Evolutionary conservation across 2,797 vertebrate genomes (phyloP), one percentile per base, ranked within the genome.

Genomic region (Labroides dimidiatus): DNA sequence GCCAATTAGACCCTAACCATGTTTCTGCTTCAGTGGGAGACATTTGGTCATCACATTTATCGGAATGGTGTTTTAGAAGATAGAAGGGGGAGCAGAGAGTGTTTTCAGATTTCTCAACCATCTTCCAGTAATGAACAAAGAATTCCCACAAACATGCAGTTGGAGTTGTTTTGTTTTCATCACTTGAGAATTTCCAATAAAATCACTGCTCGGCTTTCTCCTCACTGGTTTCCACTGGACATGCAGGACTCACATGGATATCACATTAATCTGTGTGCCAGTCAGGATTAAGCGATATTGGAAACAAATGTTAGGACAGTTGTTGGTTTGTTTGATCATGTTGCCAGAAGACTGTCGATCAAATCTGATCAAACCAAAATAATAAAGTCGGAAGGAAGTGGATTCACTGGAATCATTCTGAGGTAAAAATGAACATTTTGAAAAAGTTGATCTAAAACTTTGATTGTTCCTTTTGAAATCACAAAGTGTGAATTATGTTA

Each of bases 321-420:
- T 62, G 51, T 55, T 44, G 39, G n/a, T n/a, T 70, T 66, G 48
- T 66, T 61, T 66, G 45, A 57, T 58, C 48, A 67, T 51, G 24
- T 30, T 63, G 2, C 17, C 17, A n/a, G 17, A 44, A 43, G 23
- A 36, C 24, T 37, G 20, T 43, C 39, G 49, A 44, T 74, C 51
- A 67, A 50, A 50, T 44, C 37, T 48, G 21, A 53, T 47, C 42
- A 55, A 48, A 54, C 55, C 23, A 37, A 45, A 61, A 50, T 47
- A 23, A 56, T 47, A 17, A 17, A 27, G 42, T 58, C 30, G 10
- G 17, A 3, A 51, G 27, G 51, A 47, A 36, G 39, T 30, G 51
- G 20, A 50, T 5, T 3, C 36, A 50, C 10, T 17, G 39, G 59
- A 23, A 30, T 51, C 47, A 30, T 11, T 49, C 15, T 15, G 13